Conservation (phyloP, 30 jellyfish, hydroid and myxozoan species). For the Nemopilema nomurai region DNA sequence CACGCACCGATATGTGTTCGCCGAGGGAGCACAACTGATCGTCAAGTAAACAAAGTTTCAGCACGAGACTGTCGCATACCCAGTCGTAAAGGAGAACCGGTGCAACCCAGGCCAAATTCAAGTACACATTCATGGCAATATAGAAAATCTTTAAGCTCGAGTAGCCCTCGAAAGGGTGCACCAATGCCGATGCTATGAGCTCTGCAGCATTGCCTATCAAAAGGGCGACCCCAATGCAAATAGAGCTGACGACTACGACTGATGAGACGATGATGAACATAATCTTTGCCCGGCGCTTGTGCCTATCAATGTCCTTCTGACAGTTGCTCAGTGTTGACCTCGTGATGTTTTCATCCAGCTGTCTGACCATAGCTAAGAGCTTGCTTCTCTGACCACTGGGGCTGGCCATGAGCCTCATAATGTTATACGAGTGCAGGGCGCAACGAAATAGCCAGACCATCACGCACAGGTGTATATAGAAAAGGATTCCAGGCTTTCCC, state of each 20-base stretch:
- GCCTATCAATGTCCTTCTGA: background rate
- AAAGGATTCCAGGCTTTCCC: background rate
- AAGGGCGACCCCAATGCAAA: background rate
- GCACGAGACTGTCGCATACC: conserved; percentile 34
- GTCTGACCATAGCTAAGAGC: conserved; percentile 10
- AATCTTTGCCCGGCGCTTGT: conserved; percentile 1
- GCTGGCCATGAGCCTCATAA: background rate
- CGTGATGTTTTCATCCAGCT: conserved; percentile 27
- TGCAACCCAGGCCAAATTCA: conserved; percentile 23
- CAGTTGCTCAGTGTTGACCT: background rate
- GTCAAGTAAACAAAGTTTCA: conserved; percentile 25
- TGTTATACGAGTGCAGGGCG: background rate
- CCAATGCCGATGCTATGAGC: background rate
- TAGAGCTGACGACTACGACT: background rate
- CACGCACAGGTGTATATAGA: conserved; percentile 11
- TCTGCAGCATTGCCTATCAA: background rate
- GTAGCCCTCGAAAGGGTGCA: conserved; percentile 9
- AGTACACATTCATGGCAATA: background rate
- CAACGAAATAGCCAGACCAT: conserved; percentile 42
- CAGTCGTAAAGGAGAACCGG: conserved; percentile 22
- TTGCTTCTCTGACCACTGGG: conserved; percentile 2
- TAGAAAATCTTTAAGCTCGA: background rate
- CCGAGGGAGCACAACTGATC: conserved; percentile 6
- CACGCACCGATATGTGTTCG: conserved; percentile 3
- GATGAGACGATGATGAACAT: background rate